A percentile compares a stretch with the other conserved stretches of the same genome.
Conservation (phyloP, 2,888 invertebrate genomes). For the Eustalomyia histrio region DNA sequence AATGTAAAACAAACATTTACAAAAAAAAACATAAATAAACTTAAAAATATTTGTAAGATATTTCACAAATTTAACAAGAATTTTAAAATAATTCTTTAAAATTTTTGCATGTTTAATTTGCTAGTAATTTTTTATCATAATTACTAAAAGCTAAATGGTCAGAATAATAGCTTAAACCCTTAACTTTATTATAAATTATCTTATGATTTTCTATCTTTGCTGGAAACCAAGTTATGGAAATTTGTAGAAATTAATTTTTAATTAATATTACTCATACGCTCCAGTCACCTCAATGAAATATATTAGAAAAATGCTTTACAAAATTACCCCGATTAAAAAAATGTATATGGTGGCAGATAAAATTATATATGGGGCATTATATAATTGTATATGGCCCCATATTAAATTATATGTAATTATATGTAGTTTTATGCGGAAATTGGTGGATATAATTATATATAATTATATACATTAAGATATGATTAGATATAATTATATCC, state of each 20-base stretch:
- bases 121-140: no score
- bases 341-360: no score
- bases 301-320: no score
- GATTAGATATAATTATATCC: no score
- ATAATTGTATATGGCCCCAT: no score
- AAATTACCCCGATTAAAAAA: no score
- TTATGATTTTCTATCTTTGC: background rate
- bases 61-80: background rate
- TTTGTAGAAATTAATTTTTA: background rate
- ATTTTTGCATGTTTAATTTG: background rate
- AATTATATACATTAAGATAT: no score
- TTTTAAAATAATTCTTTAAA: background rate
- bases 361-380: no score
- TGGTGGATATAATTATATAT: no score
- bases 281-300: background rate
- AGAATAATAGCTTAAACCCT: background rate
- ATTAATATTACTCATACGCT: constrained; percentile 21
- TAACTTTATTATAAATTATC: background rate
- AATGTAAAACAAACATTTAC: background rate
- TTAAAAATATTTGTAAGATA: background rate
- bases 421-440: no score
- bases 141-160: background rate
- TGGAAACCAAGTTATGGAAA: background rate
- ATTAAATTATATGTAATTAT: no score
- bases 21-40: background rate